Evolutionary conservation across 2,113 vertebrate species (phyloP), one percentile per base, ranked within the genome.

Genomic region (Channa argus): DNA sequence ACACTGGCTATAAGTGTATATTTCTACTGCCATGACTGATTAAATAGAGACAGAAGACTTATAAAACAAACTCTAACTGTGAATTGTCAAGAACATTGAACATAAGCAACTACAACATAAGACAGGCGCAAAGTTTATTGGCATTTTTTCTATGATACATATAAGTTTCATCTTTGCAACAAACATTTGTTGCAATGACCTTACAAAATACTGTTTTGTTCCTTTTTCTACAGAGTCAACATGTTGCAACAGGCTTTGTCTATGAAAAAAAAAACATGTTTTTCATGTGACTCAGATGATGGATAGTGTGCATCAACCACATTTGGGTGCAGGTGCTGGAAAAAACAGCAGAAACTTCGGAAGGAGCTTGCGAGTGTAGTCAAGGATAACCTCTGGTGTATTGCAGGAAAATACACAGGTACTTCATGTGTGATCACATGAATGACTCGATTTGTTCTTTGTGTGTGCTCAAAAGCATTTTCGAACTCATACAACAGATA

Each of bases 151-250:
- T 24, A 24, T 24, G 24, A 24, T 24, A 24, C 24, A 24, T 24
- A 24, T 24, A 1, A 9, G 34, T 46, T 50, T 63, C 36, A 41
- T 41, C 13, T 3, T 6, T 61, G 33, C n/a, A 41, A 45, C 13
- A n/a, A 59, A 50, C 47, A 64, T 50, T 45, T 82, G 61, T 78
- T 50, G 70, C 74, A 79, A 63, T 34, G 37, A 33, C 6, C 46
- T 79, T 76, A 44, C 71, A 61, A 82, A 68, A 79, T 15, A 74
- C 13, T 8, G 14, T 56, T 53, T 72, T 65, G 67, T 83, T 83
- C 54, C 68, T 7, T 68, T 83, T 77, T 83, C n/a, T 39, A 38
- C 12, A 45, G 72, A 66, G 63, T 37, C 15, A 46, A 2, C 5
- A 6, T 53, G 36, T 77, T 38, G 60, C 64, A 47, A 71, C 47